Evolutionary conservation across 1,140 invertebrate genomes (phyloP).

Genomic region (Ceratosolen fusciceps): DNA sequence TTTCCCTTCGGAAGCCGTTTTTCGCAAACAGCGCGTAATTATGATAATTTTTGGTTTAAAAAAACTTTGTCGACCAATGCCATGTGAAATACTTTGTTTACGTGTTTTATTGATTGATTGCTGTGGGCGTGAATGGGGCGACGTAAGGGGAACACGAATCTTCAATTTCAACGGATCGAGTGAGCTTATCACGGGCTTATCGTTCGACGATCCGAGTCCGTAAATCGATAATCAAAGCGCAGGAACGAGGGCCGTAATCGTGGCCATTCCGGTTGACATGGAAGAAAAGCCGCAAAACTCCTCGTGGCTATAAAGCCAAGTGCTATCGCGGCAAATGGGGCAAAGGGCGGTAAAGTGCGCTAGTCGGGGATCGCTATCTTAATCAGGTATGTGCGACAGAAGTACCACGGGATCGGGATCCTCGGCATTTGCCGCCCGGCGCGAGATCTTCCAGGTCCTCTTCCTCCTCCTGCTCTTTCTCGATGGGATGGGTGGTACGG

Average conservation of each 20-base stretch:
- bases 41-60: too few relatives aligned
- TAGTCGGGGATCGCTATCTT: slow-evolving; percentile 29
- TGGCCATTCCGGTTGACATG: neutral
- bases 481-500: neutral
- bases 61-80: too few relatives aligned
- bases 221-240: neutral
- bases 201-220: too few relatives aligned
- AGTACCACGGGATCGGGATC: neutral
- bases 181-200: neutral
- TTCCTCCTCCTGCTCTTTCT: neutral
- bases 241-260: neutral
- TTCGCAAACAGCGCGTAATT: too few relatives aligned
- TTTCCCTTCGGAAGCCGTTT: too few relatives aligned
- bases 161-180: neutral
- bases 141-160: too few relatives aligned
- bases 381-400: slow-evolving; percentile 7
- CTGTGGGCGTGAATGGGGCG: too few relatives aligned
- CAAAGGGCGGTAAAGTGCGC: neutral
- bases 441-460: neutral
- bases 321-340: neutral
- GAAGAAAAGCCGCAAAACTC: slow-evolving; percentile 2
- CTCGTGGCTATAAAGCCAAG: neutral
- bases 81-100: too few relatives aligned
- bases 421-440: neutral
- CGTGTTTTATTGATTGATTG: too few relatives aligned